These are phyloP conservation scores for Sander lucioperca DNA, from an alignment of 2,113 vertebrate genomes.

Conservation along the genomic window DNA sequence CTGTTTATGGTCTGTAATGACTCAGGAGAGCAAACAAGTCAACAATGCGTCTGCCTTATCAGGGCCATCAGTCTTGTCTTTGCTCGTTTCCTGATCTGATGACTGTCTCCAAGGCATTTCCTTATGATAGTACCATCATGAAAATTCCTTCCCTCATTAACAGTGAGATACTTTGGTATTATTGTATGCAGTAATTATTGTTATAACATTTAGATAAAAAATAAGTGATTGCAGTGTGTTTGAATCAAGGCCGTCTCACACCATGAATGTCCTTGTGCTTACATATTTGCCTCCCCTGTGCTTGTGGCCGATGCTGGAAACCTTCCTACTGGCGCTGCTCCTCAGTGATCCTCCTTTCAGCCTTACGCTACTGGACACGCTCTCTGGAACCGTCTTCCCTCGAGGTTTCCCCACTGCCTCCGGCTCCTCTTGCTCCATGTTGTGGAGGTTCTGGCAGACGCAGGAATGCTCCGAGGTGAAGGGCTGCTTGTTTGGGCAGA, in stretches of 20 bases:
- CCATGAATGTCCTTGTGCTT: conserved; percentile 26
- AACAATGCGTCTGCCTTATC: conserved; percentile 17
- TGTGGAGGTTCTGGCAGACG: conserved; percentile 31
- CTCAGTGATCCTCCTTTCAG: conserved; percentile 29
- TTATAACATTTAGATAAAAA: not conserved
- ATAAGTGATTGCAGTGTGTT: not conserved
- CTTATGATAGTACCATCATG: conserved; percentile 3
- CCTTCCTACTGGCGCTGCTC: conserved; percentile 42
- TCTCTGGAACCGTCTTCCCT: not conserved
- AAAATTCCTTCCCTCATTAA: not conserved
- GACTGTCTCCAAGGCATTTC: not conserved
- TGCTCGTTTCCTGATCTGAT: conserved; percentile 19
- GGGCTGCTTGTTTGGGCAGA: conserved; percentile 5
- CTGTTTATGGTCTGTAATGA: conserved; percentile 13
- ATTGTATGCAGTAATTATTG: accelerated
- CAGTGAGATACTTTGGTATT: not conserved
- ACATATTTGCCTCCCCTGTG: conserved; percentile 19
- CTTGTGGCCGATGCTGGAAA: conserved; percentile 26
- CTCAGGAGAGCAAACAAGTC: conserved; percentile 13
- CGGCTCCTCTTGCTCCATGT: not conserved
- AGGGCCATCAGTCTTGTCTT: not conserved
- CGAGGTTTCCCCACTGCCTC: not conserved
- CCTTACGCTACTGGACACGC: not conserved
- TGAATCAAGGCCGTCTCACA: conserved; percentile 43
- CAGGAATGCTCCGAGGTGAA: accelerated